Conservation (phyloP, 1,140 invertebrate species). For the Lasioglossum baleicum region DNA sequence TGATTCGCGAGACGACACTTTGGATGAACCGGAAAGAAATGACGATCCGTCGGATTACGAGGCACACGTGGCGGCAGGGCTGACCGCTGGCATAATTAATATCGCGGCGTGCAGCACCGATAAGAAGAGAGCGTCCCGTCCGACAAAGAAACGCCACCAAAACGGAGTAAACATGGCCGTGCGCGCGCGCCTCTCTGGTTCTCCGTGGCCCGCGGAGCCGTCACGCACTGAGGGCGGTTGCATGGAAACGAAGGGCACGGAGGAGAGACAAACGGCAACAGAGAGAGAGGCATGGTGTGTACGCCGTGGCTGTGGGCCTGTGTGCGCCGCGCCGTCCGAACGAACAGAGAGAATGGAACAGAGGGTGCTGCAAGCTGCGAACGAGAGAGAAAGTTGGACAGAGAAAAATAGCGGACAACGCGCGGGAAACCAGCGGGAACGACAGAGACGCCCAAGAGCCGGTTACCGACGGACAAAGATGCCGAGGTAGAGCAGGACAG, state of each 20-base stretch:
- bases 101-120: slow-evolving; percentile 42
- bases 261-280: slow-evolving; percentile 30
- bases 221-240: slow-evolving; percentile 68
- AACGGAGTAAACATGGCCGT: slow-evolving; percentile 63
- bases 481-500: slow-evolving; percentile 24
- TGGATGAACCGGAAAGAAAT: background rate
- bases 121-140: slow-evolving; percentile 37
- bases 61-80: slow-evolving; percentile 57
- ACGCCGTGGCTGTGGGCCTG: too few species aligned
- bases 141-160: slow-evolving; percentile 51
- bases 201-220: slow-evolving; percentile 60
- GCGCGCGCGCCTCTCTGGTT: slow-evolving; percentile 47
- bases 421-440: background rate
- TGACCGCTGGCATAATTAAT: slow-evolving; percentile 52
- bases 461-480: background rate
- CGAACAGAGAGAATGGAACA: slow-evolving; percentile 24
- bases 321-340: background rate
- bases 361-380: slow-evolving; percentile 38
- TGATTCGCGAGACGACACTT: slow-evolving; percentile 6
- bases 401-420: slow-evolving; percentile 34
- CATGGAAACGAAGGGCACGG: slow-evolving; percentile 62
- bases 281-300: too few species aligned
- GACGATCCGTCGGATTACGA: slow-evolving; percentile 47
- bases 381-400: slow-evolving; percentile 55
- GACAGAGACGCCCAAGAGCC: background rate